These are phyloP conservation scores for Cephalotes varians DNA, from an alignment of 2,888 invertebrate species.

Conservation along the genomic window DNA sequence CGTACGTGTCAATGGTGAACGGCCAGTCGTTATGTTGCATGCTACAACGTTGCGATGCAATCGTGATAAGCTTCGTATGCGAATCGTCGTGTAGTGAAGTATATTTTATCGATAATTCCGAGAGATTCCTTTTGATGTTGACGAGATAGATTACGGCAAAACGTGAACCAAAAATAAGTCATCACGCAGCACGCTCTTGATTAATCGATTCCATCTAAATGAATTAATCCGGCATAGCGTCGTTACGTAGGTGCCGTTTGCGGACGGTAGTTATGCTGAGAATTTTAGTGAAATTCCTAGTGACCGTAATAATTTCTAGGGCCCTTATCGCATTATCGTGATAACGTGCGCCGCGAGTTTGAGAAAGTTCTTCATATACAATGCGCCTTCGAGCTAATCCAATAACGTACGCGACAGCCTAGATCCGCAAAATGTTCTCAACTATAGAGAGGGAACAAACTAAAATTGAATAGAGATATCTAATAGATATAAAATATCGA, in stretches of 20 bases:
- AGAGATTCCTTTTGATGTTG: neutral
- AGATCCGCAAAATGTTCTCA: slow-evolving; percentile 9
- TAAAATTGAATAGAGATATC: slow-evolving; percentile 9
- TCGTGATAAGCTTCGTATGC: slow-evolving; percentile 8
- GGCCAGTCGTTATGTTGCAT: slow-evolving; percentile 6
- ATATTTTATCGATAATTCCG: slow-evolving; percentile 2
- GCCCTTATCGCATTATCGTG: slow-evolving; percentile 41
- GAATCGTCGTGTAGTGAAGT: slow-evolving; percentile 1
- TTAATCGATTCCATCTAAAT: slow-evolving; percentile 80
- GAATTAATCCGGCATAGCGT: slow-evolving; percentile 80
- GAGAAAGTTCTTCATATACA: slow-evolving; percentile 52
- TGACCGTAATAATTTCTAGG: slow-evolving; percentile 57
- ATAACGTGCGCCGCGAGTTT: slow-evolving; percentile 31
- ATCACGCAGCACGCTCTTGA: slow-evolving; percentile 66
- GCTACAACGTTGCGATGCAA: slow-evolving; percentile 11
- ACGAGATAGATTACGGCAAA: neutral
- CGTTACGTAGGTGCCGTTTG: slow-evolving; percentile 74
- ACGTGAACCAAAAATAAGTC: slow-evolving; percentile 42
- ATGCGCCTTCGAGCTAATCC: slow-evolving; percentile 37
- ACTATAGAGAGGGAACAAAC: neutral
- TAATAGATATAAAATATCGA: neutral
- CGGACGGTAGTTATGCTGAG: slow-evolving; percentile 73
- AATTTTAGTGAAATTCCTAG: slow-evolving; percentile 81
- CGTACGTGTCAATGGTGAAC: slow-evolving; percentile 40
- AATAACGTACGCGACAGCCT: slow-evolving; percentile 29